phyloP scores from a whole-genome alignment of 2,113 vertebrate species.

The Hippocampus comes region DNA sequence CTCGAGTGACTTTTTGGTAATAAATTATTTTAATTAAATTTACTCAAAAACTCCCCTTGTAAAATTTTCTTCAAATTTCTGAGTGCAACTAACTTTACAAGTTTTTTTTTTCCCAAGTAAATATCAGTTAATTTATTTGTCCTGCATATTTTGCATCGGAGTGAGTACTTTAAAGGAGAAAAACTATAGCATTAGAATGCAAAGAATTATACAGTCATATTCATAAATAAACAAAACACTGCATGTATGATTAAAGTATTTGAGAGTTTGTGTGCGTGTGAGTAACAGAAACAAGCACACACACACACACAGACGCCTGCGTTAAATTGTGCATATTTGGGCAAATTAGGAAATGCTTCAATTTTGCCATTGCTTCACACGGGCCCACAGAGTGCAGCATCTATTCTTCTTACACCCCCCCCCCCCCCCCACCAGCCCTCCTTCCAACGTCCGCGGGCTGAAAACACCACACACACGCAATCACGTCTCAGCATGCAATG shows the following conservation, averaged over 20 bases:
- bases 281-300: not conserved
- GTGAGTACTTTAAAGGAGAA: not conserved
- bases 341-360: slow-evolving; percentile 36
- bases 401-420: not conserved
- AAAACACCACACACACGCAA: slow-evolving; percentile 34
- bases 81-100: too few species aligned
- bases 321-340: slow-evolving; percentile 13
- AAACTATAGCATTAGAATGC: not conserved
- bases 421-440: too few species aligned
- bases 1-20: too few species aligned
- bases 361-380: slow-evolving; percentile 8
- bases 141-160: not conserved
- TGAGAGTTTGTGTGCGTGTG: not conserved
- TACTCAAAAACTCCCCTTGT: not conserved
- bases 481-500: slow-evolving; percentile 21
- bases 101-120: too few species aligned
- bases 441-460: slow-evolving; percentile 34
- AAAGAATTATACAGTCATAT: not conserved
- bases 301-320: slow-evolving; percentile 6
- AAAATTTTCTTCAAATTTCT: not conserved
- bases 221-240: not conserved
- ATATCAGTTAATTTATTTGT: too few species aligned
- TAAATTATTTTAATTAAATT: too few species aligned
- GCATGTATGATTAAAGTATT: not conserved
- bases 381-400: slow-evolving; percentile 4